These are phyloP conservation scores for Diploscapter pachys DNA, from an alignment of 1,140 invertebrate species.

Conservation along the genomic window DNA sequence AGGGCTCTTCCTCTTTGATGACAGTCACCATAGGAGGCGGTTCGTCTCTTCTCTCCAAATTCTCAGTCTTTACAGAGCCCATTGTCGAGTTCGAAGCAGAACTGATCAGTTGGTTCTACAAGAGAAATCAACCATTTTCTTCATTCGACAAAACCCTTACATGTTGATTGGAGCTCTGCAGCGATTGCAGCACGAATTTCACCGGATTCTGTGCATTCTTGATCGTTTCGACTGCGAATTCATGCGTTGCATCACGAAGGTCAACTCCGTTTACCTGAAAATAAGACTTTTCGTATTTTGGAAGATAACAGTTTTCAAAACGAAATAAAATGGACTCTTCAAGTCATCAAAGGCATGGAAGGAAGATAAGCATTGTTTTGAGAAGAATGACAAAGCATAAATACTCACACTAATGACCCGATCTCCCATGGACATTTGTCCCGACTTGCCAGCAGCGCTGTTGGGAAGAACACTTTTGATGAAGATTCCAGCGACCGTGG, in stretches of 20 bases:
- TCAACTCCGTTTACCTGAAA: constrained; percentile 83
- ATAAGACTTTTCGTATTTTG: background rate
- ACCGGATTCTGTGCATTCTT: constrained; percentile 84
- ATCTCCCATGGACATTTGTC: constrained; percentile 73
- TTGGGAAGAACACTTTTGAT: constrained; percentile 92
- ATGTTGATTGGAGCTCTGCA: constrained; percentile 64
- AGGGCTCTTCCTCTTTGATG: constrained; percentile 6
- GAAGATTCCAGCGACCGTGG: constrained; percentile 83
- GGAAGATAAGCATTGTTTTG: background rate
- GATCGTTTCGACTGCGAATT: constrained; percentile 90
- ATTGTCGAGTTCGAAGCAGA: constrained; percentile 32
- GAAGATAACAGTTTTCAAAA: background rate
- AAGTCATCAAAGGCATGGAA: background rate
- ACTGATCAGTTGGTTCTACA: constrained; percentile 21
- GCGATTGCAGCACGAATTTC: constrained; percentile 83
- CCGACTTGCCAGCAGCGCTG: constrained; percentile 86
- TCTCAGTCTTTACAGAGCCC: constrained; percentile 22
- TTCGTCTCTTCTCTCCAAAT: constrained; percentile 8
- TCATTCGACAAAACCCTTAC: background rate
- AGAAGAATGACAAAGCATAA: background rate
- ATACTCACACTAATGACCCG: constrained; percentile 59
- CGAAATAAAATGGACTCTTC: constrained; percentile 2
- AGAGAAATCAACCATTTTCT: background rate
- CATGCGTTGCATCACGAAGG: constrained; percentile 82
- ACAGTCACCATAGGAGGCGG: background rate